Conservation (phyloP, 2,113 vertebrate species). For the Tor tambroides region DNA sequence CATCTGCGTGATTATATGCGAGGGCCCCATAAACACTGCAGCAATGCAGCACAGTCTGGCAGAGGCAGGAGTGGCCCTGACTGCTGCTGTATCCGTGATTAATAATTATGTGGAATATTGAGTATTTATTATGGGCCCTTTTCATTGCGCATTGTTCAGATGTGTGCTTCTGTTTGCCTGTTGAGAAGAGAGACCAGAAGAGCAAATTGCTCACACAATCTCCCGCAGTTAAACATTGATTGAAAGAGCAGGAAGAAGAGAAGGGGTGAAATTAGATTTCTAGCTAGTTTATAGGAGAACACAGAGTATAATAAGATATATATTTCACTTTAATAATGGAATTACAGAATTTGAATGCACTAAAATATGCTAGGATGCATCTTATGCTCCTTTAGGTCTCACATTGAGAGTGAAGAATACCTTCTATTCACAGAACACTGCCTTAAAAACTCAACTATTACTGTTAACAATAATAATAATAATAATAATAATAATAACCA, state of each 20-base stretch:
- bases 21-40: slow-evolving; percentile 8
- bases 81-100: slow-evolving; percentile 20
- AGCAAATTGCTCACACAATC: slow-evolving; percentile 41
- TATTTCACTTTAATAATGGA: neutral
- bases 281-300: neutral
- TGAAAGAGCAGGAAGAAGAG: slow-evolving; percentile 11
- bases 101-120: slow-evolving; percentile 33
- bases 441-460: neutral
- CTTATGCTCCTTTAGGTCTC: neutral
- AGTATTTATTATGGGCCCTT: slow-evolving; percentile 10
- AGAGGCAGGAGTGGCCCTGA: neutral
- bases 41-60: neutral
- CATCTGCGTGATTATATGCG: slow-evolving; percentile 4
- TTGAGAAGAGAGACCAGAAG: slow-evolving; percentile 12
- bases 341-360: neutral
- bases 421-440: neutral
- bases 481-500: neutral
- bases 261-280: slow-evolving; percentile 14
- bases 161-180: slow-evolving; percentile 19
- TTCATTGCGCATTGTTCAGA: slow-evolving; percentile 3
- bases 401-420: neutral
- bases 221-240: slow-evolving; percentile 38
- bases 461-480: neutral
- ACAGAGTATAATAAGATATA: neutral
- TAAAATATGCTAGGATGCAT: neutral